Evolutionary conservation across 2,113 vertebrate species (phyloP).

Genomic region (Galemys pyrenaicus): DNA sequence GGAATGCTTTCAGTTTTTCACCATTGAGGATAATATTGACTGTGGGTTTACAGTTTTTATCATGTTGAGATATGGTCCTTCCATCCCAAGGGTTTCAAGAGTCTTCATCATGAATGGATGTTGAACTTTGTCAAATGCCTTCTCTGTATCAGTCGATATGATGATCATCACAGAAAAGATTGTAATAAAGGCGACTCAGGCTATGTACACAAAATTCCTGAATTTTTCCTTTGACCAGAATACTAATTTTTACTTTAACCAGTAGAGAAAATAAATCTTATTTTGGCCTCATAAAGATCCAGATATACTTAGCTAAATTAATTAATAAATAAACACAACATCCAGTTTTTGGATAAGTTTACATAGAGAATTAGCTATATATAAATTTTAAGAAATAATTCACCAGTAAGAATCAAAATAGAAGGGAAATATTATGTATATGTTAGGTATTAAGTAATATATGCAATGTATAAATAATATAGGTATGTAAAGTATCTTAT

Average conservation of each 20-base stretch:
- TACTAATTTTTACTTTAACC: not conserved
- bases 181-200: not conserved
- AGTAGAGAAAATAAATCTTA: not conserved
- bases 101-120: no score
- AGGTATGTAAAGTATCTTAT: not conserved
- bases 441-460: no score
- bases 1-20: no score
- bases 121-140: no score
- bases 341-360: not conserved
- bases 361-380: not conserved
- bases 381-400: constrained; percentile 6
- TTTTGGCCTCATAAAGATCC: not conserved
- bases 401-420: not conserved
- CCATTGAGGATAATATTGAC: no score
- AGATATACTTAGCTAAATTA: not conserved
- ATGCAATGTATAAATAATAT: not conserved
- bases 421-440: not conserved
- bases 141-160: no score
- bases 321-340: not conserved
- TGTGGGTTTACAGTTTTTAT: no score
- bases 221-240: not conserved
- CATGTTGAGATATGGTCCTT: no score
- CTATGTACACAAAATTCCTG: not conserved
- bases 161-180: not conserved
- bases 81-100: no score